A percentile compares a stretch with the other conserved stretches of the same genome.
phyloP scores from a whole-genome alignment of 2,113 vertebrate genomes.

The Rhinolophus sinicus region DNA sequence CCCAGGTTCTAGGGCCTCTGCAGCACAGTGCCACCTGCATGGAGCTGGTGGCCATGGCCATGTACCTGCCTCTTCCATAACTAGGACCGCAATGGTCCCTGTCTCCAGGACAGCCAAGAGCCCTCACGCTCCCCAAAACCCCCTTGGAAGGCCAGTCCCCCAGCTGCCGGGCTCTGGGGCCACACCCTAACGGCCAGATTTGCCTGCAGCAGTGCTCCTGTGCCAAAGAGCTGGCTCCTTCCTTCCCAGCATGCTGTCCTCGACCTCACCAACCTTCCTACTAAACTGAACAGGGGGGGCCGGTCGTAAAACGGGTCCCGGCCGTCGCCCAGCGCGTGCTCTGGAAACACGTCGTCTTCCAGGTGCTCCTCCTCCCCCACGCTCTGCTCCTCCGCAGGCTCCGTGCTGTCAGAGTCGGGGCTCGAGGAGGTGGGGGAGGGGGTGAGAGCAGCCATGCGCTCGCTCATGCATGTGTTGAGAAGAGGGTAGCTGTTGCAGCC shows the following conservation, averaged over 20 bases:
- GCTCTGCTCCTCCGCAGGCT: conserved; percentile 95
- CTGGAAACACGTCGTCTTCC: conserved; percentile 95
- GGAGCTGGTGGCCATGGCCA: not conserved
- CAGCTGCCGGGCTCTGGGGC: not conserved
- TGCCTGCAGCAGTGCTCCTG: conserved; percentile 86
- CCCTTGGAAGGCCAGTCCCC: conserved; percentile 7
- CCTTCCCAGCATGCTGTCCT: conserved; percentile 97
- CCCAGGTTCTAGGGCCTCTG: not conserved
- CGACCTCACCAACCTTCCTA: conserved; percentile 99
- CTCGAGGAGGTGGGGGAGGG: conserved; percentile 98
- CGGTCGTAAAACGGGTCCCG: conserved; percentile 99
- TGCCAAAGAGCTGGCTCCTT: conserved; percentile 98
- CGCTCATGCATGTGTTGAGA: conserved; percentile 99
- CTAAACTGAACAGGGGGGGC: conserved; percentile 99
- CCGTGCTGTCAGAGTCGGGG: conserved; percentile 96
- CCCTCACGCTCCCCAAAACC: not conserved
- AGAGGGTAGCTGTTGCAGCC: conserved; percentile 98
- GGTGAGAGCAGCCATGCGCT: conserved; percentile 98
- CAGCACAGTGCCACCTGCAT: fast-evolving
- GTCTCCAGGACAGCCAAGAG: fast-evolving
- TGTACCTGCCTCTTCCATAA: not conserved
- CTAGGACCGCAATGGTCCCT: fast-evolving
- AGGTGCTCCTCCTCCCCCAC: conserved; percentile 88
- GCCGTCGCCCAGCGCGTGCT: conserved; percentile 94
- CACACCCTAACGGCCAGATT: conserved; percentile 14